Evolutionary conservation across 2,113 vertebrate genomes (phyloP).

Genomic region (Ochotona princeps): DNA sequence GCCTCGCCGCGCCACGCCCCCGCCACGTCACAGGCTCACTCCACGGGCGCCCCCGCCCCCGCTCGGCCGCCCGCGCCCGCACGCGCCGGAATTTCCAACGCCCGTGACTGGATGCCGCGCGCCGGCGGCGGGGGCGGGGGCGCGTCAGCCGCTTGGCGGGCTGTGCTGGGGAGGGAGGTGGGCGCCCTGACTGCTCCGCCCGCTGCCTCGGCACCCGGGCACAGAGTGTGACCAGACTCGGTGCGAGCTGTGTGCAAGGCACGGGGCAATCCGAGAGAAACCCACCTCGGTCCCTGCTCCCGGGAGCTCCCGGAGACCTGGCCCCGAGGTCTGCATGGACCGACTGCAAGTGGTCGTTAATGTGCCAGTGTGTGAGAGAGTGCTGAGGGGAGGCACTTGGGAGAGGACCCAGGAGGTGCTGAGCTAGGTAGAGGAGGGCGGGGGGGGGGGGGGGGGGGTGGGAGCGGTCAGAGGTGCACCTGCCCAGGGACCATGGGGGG

Average conservation of each 20-base stretch:
- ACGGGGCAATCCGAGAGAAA: neutral
- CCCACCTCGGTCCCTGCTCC: neutral
- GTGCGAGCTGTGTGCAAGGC: neutral
- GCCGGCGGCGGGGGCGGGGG: neutral
- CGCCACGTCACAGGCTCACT: conserved; percentile 70
- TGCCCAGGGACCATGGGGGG: neutral
- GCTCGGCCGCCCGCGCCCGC: neutral
- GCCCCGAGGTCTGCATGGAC: neutral
- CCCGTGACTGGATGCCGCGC: neutral
- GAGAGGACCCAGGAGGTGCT: neutral
- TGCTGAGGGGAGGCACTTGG: neutral
- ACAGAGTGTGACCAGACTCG: neutral
- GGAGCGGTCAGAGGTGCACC: too few relatives aligned
- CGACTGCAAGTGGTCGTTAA: neutral
- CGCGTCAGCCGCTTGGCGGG: accelerated
- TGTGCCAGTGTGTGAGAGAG: neutral
- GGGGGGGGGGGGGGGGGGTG: neutral
- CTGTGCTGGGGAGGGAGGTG: accelerated
- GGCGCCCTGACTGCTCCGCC: accelerated
- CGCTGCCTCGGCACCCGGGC: neutral
- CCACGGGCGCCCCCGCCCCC: conserved; percentile 58
- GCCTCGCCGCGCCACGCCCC: neutral
- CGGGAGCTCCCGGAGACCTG: neutral
- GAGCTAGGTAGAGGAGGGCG: neutral
- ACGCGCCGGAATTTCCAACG: conserved; percentile 67